These are phyloP conservation scores for Gadus macrocephalus DNA, from an alignment of 2,113 vertebrate species.

Conservation along the genomic window DNA sequence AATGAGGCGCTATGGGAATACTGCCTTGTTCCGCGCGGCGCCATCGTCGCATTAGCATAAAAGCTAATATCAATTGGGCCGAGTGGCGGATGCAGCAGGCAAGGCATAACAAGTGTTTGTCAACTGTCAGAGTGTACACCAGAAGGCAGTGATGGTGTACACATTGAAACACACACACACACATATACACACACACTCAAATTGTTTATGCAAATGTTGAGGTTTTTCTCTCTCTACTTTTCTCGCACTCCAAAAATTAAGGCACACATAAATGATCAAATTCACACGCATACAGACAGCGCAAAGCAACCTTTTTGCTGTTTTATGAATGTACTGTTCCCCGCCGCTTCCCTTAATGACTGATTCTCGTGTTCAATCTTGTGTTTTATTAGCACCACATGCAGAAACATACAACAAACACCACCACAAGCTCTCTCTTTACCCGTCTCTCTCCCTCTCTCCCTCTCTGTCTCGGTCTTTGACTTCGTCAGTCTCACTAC, in stretches of 20 bases:
- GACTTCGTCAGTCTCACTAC: background rate
- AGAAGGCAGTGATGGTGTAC: conserved; percentile 20
- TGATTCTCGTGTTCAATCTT: no score
- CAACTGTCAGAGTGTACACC: conserved; percentile 31
- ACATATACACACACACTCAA: background rate
- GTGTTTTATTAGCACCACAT: no score
- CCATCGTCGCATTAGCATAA: conserved; percentile 69
- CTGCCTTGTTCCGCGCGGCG: conserved; percentile 62
- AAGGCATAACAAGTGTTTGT: conserved; percentile 61
- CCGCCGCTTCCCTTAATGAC: background rate
- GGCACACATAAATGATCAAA: background rate
- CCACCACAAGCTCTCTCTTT: background rate
- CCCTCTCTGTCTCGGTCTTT: background rate
- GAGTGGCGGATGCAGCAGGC: conserved; percentile 37
- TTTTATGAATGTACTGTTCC: background rate
- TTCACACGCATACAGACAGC: no score
- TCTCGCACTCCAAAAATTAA: conserved; percentile 35
- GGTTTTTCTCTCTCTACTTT: background rate
- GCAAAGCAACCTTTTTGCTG: no score
- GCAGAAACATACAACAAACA: no score
- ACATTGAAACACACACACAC: conserved; percentile 15
- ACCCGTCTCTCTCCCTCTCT: background rate
- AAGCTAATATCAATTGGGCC: conserved; percentile 63
- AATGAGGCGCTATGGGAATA: conserved; percentile 59
- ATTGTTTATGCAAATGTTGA: background rate